Conservation (phyloP, 2,113 vertebrate genomes). For the Apteryx owenii region DNA sequence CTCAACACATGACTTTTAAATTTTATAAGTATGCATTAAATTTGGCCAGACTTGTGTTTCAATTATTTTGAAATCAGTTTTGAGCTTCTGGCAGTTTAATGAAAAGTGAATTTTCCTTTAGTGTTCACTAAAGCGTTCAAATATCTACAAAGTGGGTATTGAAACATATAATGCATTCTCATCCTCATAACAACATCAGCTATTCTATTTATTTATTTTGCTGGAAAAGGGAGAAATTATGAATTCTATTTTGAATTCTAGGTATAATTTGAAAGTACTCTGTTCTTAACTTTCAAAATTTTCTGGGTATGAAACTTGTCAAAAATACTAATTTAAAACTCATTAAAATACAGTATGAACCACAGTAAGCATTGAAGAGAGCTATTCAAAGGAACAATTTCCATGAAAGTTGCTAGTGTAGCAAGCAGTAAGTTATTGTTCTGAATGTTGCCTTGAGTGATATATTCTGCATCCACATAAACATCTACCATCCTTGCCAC, state of each 20-base stretch:
- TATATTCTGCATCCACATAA: not conserved
- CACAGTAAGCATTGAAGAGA: not conserved
- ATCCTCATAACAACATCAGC: not conserved
- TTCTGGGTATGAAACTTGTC: not conserved
- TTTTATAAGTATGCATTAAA: not conserved
- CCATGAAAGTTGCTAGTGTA: accelerated
- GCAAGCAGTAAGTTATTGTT: not conserved
- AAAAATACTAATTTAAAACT: not conserved
- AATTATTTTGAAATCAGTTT: not conserved
- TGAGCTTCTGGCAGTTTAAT: not conserved
- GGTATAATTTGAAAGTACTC: not conserved
- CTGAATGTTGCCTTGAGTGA: not conserved
- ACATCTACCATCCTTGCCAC: too few species aligned
- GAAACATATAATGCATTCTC: not conserved
- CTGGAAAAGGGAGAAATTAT: not conserved
- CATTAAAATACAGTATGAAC: not conserved
- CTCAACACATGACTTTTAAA: not conserved
- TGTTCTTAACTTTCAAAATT: not conserved
- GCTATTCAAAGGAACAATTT: not conserved
- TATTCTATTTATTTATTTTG: not conserved
- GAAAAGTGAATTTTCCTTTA: not conserved
- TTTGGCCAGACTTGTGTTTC: not conserved
- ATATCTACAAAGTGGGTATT: not conserved
- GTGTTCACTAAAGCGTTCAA: not conserved
- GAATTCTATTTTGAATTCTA: not conserved